phyloP scores from a whole-genome alignment of 2,113 vertebrate species.

The Chiloscyllium plagiosum region DNA sequence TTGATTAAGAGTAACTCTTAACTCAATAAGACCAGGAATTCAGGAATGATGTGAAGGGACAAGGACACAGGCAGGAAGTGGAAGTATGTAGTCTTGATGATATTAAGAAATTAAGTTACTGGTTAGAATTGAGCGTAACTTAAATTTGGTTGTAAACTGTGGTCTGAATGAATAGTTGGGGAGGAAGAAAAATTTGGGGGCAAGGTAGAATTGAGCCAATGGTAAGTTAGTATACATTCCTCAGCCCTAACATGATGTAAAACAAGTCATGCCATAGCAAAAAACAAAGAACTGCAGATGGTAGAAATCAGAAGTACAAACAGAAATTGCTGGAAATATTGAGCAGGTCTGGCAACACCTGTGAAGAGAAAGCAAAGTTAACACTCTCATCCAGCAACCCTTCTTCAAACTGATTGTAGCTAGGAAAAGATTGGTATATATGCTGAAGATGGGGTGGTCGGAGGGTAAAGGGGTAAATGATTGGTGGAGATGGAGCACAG shows the following conservation, averaged over 20 bases:
- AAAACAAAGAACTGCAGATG: too few species aligned
- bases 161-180: not conserved
- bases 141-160: not conserved
- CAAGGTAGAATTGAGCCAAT: not conserved
- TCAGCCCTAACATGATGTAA: not conserved
- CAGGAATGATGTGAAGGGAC: not conserved
- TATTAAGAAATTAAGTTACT: not conserved
- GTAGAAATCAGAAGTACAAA: too few species aligned
- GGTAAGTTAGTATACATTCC: not conserved
- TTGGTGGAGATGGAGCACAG: too few species aligned
- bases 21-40: not conserved
- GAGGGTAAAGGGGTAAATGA: too few species aligned
- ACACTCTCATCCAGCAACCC: too few species aligned
- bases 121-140: not conserved
- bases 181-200: not conserved
- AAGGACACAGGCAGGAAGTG: not conserved
- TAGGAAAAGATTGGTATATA: too few species aligned
- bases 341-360: too few species aligned
- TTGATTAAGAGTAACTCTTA: not conserved
- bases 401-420: too few species aligned
- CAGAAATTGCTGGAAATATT: too few species aligned
- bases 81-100: not conserved
- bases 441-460: too few species aligned
- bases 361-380: too few species aligned
- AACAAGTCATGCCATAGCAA: not conserved